Base-by-base conservation (phyloP, 2,113 vertebrate species). In the Cyprinus carpio region DNA sequence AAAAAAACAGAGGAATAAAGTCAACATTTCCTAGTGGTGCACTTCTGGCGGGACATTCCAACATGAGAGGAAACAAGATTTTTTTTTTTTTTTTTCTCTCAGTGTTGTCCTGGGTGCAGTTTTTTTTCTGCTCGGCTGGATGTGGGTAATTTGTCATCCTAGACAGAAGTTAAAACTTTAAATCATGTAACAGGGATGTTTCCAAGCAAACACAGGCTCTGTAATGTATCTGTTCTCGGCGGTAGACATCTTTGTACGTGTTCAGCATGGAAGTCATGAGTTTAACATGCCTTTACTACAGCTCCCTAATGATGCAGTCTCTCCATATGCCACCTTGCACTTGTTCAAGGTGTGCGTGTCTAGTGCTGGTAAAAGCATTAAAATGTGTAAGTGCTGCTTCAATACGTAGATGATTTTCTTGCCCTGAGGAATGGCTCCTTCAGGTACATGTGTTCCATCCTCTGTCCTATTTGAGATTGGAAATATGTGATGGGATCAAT, bases 141-240 rank as follows among this genome's bases (percentile, higher is more conserved):
- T 18, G 27, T 71, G 64, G 40, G 81, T 37, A 71, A 82, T 82
- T 56, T 71, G 27, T 82, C 81, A 82, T 51, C 27, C 18, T 34
- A 46, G 46, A 82, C 46, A 82, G 81, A 37, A 82, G 80, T 18
- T 65, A 81, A 81, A 64, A 23, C 16, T 81, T 71, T 69, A 54
- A 82, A 15, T 71, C 64, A 54, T 69, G 64, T 6, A 27, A 6
- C 77, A 25, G 25, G 74, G 74, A 16, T 51, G 25, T 77, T 80
- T 54, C 77, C 56, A 60, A 23, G 34, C 58, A 80, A 62, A 54
- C 75, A 23, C 34, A 25, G 77, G 9, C 31, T 54, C 51, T 54
- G 1, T 54, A 2, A 18, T 54, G 51, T 54, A 54, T 54, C 15
- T 54, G 51, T 54, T 54, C 79, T 27, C 1, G 15, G 40, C 2